These are phyloP conservation scores for Cryptocephalus primarius DNA, from an alignment of 2,888 invertebrate genomes.

Conservation along the genomic window DNA sequence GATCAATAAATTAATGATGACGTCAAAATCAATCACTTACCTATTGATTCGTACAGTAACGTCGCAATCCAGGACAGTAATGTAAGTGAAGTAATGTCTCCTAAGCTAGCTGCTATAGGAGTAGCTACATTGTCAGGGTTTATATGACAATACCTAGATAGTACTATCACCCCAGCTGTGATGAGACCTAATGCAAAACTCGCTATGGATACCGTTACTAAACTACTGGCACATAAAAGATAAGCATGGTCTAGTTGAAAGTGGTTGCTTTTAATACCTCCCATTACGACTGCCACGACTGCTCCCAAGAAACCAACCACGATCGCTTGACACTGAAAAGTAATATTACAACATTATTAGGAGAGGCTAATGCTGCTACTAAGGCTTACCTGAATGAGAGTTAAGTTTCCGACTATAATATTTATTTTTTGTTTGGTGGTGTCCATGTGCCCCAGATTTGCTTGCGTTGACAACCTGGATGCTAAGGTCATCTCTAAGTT, in stretches of 20 bases:
- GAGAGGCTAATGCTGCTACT: too few relatives aligned
- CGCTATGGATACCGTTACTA: constrained; percentile 66
- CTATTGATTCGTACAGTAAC: constrained; percentile 45
- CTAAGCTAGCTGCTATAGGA: constrained; percentile 70
- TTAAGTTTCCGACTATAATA: constrained; percentile 63
- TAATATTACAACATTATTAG: too few relatives aligned
- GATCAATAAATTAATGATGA: too few relatives aligned
- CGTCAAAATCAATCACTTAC: constrained; percentile 25
- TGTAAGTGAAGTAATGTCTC: constrained; percentile 62
- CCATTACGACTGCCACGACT: constrained; percentile 57
- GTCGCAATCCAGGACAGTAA: constrained; percentile 49
- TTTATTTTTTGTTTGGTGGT: constrained; percentile 49
- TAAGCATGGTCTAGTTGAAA: constrained; percentile 56
- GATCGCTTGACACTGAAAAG: constrained; percentile 53
- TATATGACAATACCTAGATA: constrained; percentile 56
- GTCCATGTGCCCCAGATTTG: constrained; percentile 69
- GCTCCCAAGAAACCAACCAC: constrained; percentile 64
- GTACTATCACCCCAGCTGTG: constrained; percentile 60
- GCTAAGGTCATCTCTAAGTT: constrained; percentile 78
- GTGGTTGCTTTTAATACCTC: constrained; percentile 50
- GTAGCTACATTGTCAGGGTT: constrained; percentile 76
- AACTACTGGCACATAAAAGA: constrained; percentile 60
- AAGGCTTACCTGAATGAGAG: constrained; percentile 54
- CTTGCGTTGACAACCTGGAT: constrained; percentile 66
- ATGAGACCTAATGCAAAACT: constrained; percentile 60